Base-by-base conservation (phyloP, 2,888 invertebrate genomes). In the Mechanitis messenoides region DNA sequence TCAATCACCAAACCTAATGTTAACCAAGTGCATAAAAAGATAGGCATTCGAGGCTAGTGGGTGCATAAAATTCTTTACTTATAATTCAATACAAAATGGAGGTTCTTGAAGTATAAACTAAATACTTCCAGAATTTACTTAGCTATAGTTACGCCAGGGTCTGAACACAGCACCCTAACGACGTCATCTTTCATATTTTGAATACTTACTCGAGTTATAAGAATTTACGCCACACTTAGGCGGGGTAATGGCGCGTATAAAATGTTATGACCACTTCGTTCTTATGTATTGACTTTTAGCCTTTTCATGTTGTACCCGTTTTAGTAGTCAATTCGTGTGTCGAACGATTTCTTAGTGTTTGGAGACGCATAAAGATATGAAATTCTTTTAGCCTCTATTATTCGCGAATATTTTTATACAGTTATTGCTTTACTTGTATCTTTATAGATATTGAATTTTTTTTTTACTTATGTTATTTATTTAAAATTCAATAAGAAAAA, bases 191-290 rank as follows among this genome's bases (percentile, higher is more conserved):
- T 84, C 87, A 85, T 87, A 84, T 87, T 89, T 89, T 85, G 87
- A 87, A 87, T 88, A 83, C 84, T 83, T 81, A 80, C 80, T 76
- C 79, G 80, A 81, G 87, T 89, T 90, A 89, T 89, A 89, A 88
- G 88, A 90, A 89, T 89, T 88, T 90, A 90, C 87, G 89, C 79
- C 76, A 78, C 88, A 85, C 84, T 89, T 85, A 84, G 78, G 78
- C 80, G 66, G 76, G 78, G 84, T 87, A 87, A 90, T 86, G 87
- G 83, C 66, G 68, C 76, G 72, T 83, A 84, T 90, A 90, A 90
- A 90, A 90, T 86, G 79, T 87, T 84, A 89, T 81, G 82, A 80
- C 84, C 87, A 87, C 88, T 89, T 85, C 64, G 77, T 76, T 81
- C 80, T 84, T 85, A 83, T 81, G 85, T 87, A 87, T 87, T 85